Conservation (phyloP, 2,113 vertebrate species). For the Gracilinanus agilis region DNA sequence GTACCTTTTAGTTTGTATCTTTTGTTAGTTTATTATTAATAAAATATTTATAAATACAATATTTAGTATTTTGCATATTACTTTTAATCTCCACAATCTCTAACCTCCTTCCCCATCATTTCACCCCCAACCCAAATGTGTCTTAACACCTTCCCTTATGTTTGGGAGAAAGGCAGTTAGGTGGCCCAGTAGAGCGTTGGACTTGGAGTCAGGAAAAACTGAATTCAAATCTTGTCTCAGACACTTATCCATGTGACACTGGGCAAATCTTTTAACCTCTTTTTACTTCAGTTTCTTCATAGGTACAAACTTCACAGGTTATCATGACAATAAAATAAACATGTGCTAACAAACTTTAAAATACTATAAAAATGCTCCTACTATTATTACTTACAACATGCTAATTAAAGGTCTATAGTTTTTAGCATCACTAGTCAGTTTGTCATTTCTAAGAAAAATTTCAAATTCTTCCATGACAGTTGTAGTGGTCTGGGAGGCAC, state of each 20-base stretch:
- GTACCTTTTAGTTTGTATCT: too few relatives aligned
- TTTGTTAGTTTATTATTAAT: too few relatives aligned
- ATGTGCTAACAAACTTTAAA: neutral
- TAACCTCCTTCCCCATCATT: neutral
- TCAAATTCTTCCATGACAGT: neutral
- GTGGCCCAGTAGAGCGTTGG: neutral
- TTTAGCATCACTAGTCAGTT: neutral
- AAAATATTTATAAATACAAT: too few relatives aligned
- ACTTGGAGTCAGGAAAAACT: neutral
- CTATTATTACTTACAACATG: neutral
- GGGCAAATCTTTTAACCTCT: neutral
- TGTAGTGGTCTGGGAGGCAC: neutral
- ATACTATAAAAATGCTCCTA: neutral
- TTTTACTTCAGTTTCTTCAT: neutral
- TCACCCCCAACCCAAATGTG: neutral
- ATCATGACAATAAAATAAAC: neutral
- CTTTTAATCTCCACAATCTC: too few relatives aligned
- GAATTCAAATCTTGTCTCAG: neutral
- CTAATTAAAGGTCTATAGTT: neutral
- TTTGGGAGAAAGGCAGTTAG: neutral
- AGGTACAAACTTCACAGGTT: neutral
- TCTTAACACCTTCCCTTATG: neutral
- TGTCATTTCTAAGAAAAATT: neutral
- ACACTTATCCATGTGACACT: neutral
- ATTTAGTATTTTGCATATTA: too few relatives aligned